Evolutionary conservation across 2,888 invertebrate genomes (phyloP).

Genomic region (Rhogogaster chlorosoma): DNA sequence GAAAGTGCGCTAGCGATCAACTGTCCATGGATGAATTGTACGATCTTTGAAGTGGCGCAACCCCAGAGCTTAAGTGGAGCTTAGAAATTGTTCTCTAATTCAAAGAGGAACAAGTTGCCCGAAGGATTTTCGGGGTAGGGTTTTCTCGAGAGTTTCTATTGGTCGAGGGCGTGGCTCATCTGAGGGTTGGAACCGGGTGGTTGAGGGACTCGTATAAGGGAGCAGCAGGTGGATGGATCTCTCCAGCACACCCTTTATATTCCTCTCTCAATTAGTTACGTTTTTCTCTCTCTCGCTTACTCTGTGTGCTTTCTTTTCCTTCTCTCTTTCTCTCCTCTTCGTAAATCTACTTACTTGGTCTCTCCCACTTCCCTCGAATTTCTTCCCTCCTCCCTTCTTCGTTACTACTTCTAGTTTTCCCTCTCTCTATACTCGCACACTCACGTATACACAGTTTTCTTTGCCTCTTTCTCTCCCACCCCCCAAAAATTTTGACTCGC

Average conservation of each 20-base stretch:
- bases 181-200: conserved; percentile 59
- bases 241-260: conserved; percentile 67
- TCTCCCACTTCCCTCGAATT: conserved; percentile 8
- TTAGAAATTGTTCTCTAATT: conserved; percentile 34
- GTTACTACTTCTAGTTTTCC: conserved; percentile 44
- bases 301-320: conserved; percentile 32
- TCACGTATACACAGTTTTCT: neutral
- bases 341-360: conserved; percentile 26
- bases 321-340: conserved; percentile 28
- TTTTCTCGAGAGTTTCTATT: conserved; percentile 65
- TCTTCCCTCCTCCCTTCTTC: neutral
- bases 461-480: conserved; percentile 49
- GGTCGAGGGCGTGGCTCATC: conserved; percentile 71
- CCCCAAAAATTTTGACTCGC: conserved; percentile 63
- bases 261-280: conserved; percentile 72
- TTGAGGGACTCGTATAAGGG: conserved; percentile 49
- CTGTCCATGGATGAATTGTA: neutral
- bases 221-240: conserved; percentile 71
- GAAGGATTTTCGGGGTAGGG: conserved; percentile 8
- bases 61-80: conserved; percentile 8
- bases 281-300: conserved; percentile 60
- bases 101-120: neutral
- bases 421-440: conserved; percentile 5
- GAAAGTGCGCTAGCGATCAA: neutral
- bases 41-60: neutral